Evolutionary conservation across 2,888 invertebrate species (phyloP).

Genomic region (Helicoverpa assulta): DNA sequence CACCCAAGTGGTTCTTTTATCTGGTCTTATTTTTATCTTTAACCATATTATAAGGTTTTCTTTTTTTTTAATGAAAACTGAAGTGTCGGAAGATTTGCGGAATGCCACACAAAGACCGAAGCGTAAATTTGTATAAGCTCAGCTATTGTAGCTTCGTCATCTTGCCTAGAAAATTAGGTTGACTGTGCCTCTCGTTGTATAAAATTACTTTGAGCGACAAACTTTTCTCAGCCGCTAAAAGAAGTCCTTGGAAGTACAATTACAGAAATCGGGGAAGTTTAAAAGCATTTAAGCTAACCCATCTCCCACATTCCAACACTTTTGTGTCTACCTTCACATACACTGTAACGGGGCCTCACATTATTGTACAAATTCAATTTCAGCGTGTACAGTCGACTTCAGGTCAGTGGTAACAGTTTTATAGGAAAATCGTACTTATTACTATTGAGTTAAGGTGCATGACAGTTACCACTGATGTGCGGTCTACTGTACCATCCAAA

Average conservation of each 20-base stretch:
- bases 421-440: no score
- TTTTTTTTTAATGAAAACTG: constrained; percentile 1
- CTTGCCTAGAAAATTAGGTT: constrained; percentile 22
- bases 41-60: constrained; percentile 24
- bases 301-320: constrained; percentile 11
- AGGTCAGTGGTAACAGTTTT: no score
- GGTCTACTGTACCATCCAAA: constrained; percentile 8
- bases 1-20: constrained; percentile 2
- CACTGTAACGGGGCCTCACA: background rate
- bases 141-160: constrained; percentile 27
- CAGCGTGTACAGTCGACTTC: no score
- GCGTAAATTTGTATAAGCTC: constrained; percentile 20
- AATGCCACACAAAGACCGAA: background rate
- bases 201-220: constrained; percentile 36
- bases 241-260: constrained; percentile 41
- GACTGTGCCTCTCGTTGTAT: constrained; percentile 31
- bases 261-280: constrained; percentile 19
- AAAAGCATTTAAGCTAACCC: constrained; percentile 24
- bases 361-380: constrained; percentile 9
- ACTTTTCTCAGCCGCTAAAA: constrained; percentile 30
- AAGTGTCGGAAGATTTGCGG: constrained; percentile 15
- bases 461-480: no score
- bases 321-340: background rate
- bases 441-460: no score
- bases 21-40: constrained; percentile 15